phyloP scores from a whole-genome alignment of 2,888 invertebrate genomes.

The Drosophila paranaensis region DNA sequence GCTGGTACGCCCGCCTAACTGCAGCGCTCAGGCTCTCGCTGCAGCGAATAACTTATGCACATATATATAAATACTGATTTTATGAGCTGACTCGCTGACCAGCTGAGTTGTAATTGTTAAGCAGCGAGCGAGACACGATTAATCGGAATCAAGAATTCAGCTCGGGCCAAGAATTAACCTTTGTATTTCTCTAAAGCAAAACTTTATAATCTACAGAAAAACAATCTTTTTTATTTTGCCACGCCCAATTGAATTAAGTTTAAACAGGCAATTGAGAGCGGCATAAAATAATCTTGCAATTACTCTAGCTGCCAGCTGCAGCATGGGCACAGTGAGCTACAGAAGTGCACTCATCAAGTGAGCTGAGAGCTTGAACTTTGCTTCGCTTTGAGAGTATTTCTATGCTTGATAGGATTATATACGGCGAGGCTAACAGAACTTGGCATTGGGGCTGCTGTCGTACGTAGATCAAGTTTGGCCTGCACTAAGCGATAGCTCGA shows the following conservation, averaged over 20 bases:
- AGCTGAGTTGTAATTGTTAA: conserved; percentile 17
- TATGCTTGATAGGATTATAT: not conserved
- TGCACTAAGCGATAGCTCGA: not conserved
- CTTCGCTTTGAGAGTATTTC: not conserved
- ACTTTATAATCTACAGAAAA: conserved; percentile 5
- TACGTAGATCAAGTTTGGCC: conserved; percentile 6
- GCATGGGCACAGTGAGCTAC: not conserved
- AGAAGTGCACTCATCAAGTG: not conserved
- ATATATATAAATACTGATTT: conserved; percentile 24
- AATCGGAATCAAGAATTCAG: conserved; percentile 17
- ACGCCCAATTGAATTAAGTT: conserved; percentile 35
- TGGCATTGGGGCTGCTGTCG: conserved; percentile 5
- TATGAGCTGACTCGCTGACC: conserved; percentile 6
- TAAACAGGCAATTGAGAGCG: conserved; percentile 26
- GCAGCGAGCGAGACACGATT: conserved; percentile 5
- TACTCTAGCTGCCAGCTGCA: not conserved
- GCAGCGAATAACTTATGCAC: conserved; percentile 17
- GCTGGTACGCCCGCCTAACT: conserved; percentile 34
- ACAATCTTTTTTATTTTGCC: not conserved
- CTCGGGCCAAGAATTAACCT: conserved; percentile 30
- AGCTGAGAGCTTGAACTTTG: conserved; percentile 1
- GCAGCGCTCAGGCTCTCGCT: conserved; percentile 3
- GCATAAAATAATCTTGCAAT: not conserved
- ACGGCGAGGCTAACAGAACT: not conserved
- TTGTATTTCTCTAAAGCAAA: conserved; percentile 15